Conservation (phyloP, 2,113 vertebrate species). For the Tachuris rubrigastra region DNA sequence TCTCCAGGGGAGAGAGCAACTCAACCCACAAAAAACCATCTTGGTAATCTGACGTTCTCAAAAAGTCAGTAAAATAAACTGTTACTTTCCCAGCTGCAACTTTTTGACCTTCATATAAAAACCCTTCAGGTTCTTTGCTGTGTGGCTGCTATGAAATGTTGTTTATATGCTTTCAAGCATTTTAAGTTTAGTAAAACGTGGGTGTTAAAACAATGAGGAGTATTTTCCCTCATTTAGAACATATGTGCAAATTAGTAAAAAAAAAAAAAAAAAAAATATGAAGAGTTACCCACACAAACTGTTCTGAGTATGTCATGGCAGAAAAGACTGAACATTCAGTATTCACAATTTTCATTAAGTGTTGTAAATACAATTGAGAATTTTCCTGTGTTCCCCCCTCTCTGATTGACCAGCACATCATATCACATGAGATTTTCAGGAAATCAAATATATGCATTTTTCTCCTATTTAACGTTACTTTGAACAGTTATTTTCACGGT, state of each 20-base stretch:
- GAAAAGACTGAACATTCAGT: not conserved
- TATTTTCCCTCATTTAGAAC: not conserved
- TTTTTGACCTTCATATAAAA: not conserved
- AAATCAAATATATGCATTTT: not conserved
- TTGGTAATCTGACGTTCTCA: not conserved
- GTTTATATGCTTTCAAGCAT: not conserved
- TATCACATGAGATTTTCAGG: not conserved
- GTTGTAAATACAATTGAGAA: not conserved
- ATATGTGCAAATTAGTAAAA: not conserved
- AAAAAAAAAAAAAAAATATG: not conserved
- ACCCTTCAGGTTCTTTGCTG: not conserved
- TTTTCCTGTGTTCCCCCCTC: not conserved
- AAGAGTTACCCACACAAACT: not conserved
- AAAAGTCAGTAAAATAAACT: not conserved
- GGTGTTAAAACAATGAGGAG: not conserved
- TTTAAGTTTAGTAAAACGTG: not conserved
- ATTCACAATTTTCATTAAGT: not conserved
- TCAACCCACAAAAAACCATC: not conserved
- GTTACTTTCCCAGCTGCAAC: not conserved
- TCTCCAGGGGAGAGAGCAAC: not conserved
- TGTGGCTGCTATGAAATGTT: not conserved
- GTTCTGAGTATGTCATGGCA: not conserved
- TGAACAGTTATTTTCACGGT: not conserved
- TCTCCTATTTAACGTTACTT: not conserved
- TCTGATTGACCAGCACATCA: not conserved